Evolutionary conservation across 2,888 invertebrate genomes (phyloP).

Genomic region (Pachycephus smyrnensis): DNA sequence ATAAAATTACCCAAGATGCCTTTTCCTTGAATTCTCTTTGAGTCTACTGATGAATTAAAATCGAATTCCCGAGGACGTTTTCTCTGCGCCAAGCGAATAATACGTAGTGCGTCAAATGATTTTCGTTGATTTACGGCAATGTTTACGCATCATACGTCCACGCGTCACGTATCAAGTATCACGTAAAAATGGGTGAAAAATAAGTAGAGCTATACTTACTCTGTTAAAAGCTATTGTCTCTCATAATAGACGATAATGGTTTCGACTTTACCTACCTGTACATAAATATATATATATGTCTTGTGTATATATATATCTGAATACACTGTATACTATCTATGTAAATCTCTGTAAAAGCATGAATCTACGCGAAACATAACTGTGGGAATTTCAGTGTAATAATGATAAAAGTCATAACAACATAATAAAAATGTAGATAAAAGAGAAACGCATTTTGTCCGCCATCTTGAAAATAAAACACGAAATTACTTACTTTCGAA

Average conservation of each 20-base stretch:
- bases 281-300: background rate
- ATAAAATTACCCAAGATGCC: too few species aligned
- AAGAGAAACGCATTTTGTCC: too few species aligned
- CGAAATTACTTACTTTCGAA: too few species aligned
- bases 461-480: too few species aligned
- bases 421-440: too few species aligned
- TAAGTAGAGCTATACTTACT: background rate
- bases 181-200: background rate
- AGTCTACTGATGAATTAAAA: background rate
- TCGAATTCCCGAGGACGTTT: background rate
- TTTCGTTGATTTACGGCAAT: background rate
- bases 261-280: background rate
- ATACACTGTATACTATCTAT: too few species aligned
- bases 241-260: background rate
- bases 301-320: too few species aligned
- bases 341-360: too few species aligned
- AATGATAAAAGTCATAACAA: too few species aligned
- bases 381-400: too few species aligned
- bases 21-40: too few species aligned
- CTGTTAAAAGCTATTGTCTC: background rate
- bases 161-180: background rate
- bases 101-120: background rate
- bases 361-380: too few species aligned
- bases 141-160: background rate
- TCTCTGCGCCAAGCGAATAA: background rate